Conservation (phyloP, 2,888 invertebrate genomes). For the Diarsia mendica region DNA sequence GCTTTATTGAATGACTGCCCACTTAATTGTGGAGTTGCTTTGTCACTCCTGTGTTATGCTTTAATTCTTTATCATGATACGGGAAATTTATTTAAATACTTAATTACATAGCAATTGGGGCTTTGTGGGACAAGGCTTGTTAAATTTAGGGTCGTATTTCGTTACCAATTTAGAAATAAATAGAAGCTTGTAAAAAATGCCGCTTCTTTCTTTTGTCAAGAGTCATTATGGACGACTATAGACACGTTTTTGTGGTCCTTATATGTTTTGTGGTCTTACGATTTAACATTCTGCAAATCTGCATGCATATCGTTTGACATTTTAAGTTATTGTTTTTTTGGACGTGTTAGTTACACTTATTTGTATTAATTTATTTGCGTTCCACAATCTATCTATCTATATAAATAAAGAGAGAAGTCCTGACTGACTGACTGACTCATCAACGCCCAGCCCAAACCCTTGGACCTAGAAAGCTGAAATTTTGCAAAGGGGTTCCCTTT, state of each 20-base stretch:
- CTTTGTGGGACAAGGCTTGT: slow-evolving; percentile 1
- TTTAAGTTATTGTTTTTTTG: background rate
- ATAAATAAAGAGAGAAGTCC: no score
- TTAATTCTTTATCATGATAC: slow-evolving; percentile 46
- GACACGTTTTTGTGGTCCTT: background rate
- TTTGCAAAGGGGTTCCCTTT: no score
- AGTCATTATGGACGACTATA: background rate
- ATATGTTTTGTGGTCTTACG: background rate
- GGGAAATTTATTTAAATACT: slow-evolving; percentile 46
- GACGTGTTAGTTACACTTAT: background rate
- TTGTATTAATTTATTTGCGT: background rate
- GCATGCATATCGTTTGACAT: background rate
- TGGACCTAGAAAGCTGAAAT: no score
- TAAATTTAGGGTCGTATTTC: background rate
- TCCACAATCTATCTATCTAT: no score
- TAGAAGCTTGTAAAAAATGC: background rate
- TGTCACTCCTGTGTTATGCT: slow-evolving; percentile 55
- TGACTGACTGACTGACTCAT: no score
- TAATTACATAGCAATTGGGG: slow-evolving; percentile 45
- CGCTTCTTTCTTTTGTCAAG: background rate
- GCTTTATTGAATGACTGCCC: slow-evolving; percentile 80
- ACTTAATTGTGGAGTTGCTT: slow-evolving; percentile 78
- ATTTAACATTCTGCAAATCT: background rate
- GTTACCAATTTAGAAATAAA: background rate
- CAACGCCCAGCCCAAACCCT: no score